phyloP scores from a whole-genome alignment of 2,797 vertebrate genomes.

The Oreortyx pictus region DNA sequence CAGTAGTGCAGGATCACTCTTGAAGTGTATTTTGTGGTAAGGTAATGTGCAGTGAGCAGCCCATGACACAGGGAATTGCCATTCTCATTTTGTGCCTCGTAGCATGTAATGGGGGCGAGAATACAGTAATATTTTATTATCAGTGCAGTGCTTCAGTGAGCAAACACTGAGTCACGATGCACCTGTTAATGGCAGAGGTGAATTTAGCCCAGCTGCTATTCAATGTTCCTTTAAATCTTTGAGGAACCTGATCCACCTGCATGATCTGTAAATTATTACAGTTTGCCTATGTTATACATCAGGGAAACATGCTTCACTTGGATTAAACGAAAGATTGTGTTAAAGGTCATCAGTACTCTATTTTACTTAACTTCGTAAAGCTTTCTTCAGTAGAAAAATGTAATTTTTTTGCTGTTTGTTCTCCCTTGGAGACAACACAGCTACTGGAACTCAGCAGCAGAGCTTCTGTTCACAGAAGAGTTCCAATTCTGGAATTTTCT shows the following conservation, averaged over 20 bases:
- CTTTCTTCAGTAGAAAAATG: not conserved
- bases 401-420: not conserved
- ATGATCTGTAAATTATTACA: not conserved
- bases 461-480: not conserved
- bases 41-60: not conserved
- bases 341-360: not conserved
- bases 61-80: not conserved
- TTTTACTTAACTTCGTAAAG: not conserved
- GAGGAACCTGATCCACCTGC: not conserved
- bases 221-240: not conserved
- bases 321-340: not conserved
- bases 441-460: not conserved
- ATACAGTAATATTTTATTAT: not conserved
- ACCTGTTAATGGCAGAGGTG: not conserved
- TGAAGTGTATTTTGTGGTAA: not conserved
- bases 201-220: not conserved
- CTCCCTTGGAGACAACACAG: not conserved
- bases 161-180: not conserved
- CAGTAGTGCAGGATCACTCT: not conserved
- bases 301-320: not conserved
- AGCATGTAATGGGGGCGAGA: not conserved
- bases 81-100: not conserved
- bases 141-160: not conserved
- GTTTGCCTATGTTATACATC: not conserved
- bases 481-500: not conserved